A percentile compares a stretch with the other conserved stretches of the same genome.
phyloP scores from a whole-genome alignment of 2,888 invertebrate species.

The Sminthurides aquaticus region DNA sequence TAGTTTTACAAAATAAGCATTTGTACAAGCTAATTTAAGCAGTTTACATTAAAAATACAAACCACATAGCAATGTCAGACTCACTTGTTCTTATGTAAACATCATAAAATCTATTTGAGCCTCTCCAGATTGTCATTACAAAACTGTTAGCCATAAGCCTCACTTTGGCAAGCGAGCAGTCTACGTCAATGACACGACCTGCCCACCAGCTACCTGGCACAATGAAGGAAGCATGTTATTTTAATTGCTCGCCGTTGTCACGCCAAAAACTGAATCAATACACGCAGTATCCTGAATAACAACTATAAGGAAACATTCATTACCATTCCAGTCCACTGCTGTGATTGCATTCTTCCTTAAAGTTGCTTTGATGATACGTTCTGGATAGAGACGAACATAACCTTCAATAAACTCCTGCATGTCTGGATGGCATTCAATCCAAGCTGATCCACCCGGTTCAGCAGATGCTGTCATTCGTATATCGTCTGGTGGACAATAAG shows the following conservation, averaged over 20 bases:
- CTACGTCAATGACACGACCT: constrained; percentile 67
- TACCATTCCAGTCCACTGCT: constrained; percentile 79
- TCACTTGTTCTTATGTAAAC: constrained; percentile 29
- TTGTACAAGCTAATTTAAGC: too few species aligned
- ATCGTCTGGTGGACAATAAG: constrained; percentile 66
- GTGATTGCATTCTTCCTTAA: constrained; percentile 53
- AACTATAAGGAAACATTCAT: constrained; percentile 33
- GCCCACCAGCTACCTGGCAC: constrained; percentile 65
- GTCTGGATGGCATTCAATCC: constrained; percentile 13
- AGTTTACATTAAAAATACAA: too few species aligned
- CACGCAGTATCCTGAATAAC: background rate
- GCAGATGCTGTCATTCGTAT: constrained; percentile 63
- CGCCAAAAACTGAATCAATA: background rate
- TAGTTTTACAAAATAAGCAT: too few species aligned
- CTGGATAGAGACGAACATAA: constrained; percentile 26
- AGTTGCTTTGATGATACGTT: constrained; percentile 1
- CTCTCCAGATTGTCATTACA: constrained; percentile 90
- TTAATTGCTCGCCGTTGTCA: background rate
- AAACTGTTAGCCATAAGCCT: constrained; percentile 67
- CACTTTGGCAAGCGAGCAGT: constrained; percentile 80
- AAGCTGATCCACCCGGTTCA: constrained; percentile 50
- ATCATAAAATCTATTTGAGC: constrained; percentile 70
- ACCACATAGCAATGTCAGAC: too few species aligned
- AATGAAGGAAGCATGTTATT: constrained; percentile 8
- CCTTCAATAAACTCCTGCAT: constrained; percentile 26